Evolutionary conservation across 2,888 invertebrate species (phyloP).

Genomic region (Brenthis hecate): DNA sequence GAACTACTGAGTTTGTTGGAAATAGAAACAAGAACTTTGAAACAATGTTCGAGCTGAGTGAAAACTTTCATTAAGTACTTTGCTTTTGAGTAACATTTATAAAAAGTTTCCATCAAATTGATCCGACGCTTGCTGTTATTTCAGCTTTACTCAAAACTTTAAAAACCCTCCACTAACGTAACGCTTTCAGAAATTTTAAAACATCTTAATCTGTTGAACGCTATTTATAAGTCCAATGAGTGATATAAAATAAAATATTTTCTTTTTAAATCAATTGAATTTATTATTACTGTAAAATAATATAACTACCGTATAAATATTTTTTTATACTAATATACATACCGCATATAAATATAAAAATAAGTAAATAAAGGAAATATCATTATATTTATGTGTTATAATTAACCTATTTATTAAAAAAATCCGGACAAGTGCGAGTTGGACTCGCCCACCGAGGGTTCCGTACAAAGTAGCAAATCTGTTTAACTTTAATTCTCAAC

Average conservation of each 20-base stretch:
- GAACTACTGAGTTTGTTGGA: conserved; percentile 14
- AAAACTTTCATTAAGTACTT: conserved; percentile 28
- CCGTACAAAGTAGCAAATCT: too few relatives aligned
- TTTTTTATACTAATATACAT: too few relatives aligned
- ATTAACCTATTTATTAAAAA: too few relatives aligned
- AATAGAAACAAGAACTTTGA: conserved; percentile 16
- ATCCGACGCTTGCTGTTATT: conserved; percentile 28
- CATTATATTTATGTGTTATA: too few relatives aligned
- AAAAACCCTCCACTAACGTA: conserved; percentile 23
- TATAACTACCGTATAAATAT: too few relatives aligned
- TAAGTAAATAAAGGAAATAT: too few relatives aligned
- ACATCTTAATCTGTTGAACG: not conserved
- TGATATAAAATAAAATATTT: not conserved
- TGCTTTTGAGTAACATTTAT: conserved; percentile 24
- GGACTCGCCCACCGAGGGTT: too few relatives aligned
- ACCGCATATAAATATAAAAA: too few relatives aligned
- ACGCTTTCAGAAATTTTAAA: conserved; percentile 1
- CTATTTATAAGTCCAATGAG: not conserved
- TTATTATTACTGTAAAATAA: too few relatives aligned
- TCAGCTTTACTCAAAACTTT: conserved; percentile 31
- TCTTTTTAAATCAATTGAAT: too few relatives aligned
- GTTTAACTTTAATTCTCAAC: too few relatives aligned
- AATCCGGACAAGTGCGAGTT: too few relatives aligned
- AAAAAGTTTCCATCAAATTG: conserved; percentile 27
- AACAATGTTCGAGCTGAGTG: conserved; percentile 24